These are phyloP conservation scores for Porites lobata DNA, from an alignment of 92 coral and sea anemone species.

Conservation along the genomic window DNA sequence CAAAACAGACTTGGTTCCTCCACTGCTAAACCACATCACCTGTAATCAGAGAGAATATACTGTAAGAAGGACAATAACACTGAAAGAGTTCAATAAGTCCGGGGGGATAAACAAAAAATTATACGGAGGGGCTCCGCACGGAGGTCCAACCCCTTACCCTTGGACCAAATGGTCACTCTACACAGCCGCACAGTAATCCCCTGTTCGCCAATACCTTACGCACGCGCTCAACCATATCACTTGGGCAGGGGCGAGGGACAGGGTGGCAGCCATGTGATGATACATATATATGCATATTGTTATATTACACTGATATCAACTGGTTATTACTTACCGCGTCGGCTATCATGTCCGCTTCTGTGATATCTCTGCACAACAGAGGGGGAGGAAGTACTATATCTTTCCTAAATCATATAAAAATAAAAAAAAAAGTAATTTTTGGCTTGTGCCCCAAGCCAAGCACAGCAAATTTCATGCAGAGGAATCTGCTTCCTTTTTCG, in stretches of 20 bases:
- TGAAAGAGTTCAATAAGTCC: neutral
- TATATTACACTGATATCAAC: neutral
- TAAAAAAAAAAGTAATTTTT: neutral
- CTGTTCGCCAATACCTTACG: too few relatives aligned
- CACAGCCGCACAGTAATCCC: too few relatives aligned
- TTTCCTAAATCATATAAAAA: constrained; percentile 43
- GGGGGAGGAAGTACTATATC: constrained; percentile 90
- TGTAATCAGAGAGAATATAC: constrained; percentile 7
- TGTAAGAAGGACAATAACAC: neutral
- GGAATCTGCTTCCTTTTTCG: too few relatives aligned
- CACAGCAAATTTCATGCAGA: too few relatives aligned
- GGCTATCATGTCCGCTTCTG: constrained; percentile 67
- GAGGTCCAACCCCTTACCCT: too few relatives aligned
- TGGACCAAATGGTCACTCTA: too few relatives aligned
- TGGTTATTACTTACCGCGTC: constrained; percentile 80
- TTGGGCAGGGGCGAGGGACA: too few relatives aligned
- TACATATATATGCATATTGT: neutral
- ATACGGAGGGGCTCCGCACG: too few relatives aligned
- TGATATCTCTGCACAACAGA: constrained; percentile 84
- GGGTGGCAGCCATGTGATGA: too few relatives aligned
- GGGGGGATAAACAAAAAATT: too few relatives aligned
- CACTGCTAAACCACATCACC: constrained; percentile 99
- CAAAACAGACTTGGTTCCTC: constrained; percentile 95
- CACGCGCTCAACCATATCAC: too few relatives aligned
- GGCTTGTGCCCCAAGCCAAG: too few relatives aligned